Conservation (phyloP, 2,797 vertebrate species). For the Pseudotriccus pelzelni region DNA sequence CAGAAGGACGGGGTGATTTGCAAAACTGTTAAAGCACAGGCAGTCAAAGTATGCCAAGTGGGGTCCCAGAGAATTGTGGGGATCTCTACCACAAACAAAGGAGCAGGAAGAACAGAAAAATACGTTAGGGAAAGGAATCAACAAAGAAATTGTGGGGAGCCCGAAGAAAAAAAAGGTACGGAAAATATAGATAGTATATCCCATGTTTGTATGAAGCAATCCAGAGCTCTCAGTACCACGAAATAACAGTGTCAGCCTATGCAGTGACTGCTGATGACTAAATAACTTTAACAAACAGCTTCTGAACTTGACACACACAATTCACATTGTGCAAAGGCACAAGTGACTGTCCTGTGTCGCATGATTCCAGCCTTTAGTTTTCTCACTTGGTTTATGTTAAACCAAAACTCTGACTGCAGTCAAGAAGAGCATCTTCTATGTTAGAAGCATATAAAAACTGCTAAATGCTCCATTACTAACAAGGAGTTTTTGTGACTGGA, state of each 20-base stretch:
- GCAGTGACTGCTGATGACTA: background rate
- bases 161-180: background rate
- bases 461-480: background rate
- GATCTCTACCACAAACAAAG: background rate
- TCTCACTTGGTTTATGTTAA: background rate
- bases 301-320: background rate
- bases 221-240: background rate
- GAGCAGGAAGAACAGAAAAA: background rate
- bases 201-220: background rate
- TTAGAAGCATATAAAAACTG: background rate
- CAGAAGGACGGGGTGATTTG: rapidly evolving
- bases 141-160: background rate
- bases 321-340: background rate
- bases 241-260: background rate
- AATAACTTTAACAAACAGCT: background rate
- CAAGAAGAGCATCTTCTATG: background rate
- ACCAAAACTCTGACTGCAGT: background rate
- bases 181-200: background rate
- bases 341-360: background rate
- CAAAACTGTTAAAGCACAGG: background rate
- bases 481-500: background rate
- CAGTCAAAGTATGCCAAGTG: rapidly evolving
- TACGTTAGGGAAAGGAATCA: background rate
- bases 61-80: background rate
- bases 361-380: background rate